Evolutionary conservation across 92 coral and sea anemone species (phyloP), one percentile per base, ranked within the genome.

Genomic region (Palythoa heliodiscus): DNA sequence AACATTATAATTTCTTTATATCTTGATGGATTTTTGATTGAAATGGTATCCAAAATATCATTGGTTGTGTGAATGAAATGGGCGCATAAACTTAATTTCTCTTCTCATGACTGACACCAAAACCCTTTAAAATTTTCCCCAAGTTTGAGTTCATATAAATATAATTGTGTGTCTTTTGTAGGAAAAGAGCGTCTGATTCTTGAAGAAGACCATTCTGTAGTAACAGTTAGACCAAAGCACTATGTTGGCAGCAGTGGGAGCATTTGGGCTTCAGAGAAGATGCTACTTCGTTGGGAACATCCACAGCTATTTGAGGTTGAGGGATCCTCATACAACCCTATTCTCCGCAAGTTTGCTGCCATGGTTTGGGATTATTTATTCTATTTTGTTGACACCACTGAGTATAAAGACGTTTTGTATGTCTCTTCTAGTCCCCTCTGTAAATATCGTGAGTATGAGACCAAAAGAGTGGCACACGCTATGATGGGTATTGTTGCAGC

Each of bases 201-300:
- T 25, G 23, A 77, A 78, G 89, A 87, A 52, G 89, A 87, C 86
- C 79, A 78, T 35, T 78, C 89, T 61, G 86, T 87, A 68, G 89
- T 87, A 60, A 87, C 89, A 52, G 89, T 87, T 53, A 77, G 86
- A 3, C 86, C 89, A 14, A 87, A 87, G 71, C 71, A 79, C 64
- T 87, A 87, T 61, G 67, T 87, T 29, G 89, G 89, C 52, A 86
- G 89, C 53, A 78, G 86, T 78, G 86, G 89, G 43, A 87, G 89
- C 80, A 85, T 87, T 14, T 87, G 89, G 89, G 89, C 89, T 50
- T 78, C 89, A n/a, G 89, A 87, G 47, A 75, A 85, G 81, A 71
- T 84, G 83, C 63, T 84, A 35, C 54, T 84, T 43, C 87, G 87
- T 40, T 84, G 87, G 87, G 82, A 84, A 74, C 87, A 84, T 57